These are phyloP conservation scores for Iselma pallidipennis DNA, from an alignment of 2,888 invertebrate genomes.

Conservation along the genomic window DNA sequence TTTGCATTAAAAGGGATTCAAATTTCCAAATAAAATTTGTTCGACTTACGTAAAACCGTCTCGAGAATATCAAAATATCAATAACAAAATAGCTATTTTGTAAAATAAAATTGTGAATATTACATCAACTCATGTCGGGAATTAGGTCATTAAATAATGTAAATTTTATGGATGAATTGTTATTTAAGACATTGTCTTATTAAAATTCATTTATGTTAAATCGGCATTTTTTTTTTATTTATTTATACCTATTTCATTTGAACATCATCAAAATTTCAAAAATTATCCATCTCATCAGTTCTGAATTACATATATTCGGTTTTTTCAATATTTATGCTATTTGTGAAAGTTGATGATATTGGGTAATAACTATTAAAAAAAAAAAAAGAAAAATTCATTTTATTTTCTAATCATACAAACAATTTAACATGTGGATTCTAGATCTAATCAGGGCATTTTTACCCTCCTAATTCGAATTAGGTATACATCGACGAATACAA, in stretches of 20 bases:
- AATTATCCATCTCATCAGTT: not conserved
- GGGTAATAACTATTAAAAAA: not conserved
- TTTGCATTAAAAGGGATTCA: not conserved
- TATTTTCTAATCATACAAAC: not conserved
- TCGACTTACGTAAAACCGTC: not conserved
- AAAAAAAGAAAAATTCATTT: not conserved
- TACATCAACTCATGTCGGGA: not conserved
- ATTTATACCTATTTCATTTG: not conserved
- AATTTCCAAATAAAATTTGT: not conserved
- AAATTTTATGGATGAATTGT: conserved; percentile 3
- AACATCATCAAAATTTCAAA: not conserved
- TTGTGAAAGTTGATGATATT: not conserved
- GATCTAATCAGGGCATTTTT: not conserved
- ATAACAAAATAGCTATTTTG: too few species aligned
- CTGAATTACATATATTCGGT: not conserved
- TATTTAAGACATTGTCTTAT: not conserved
- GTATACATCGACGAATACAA: not conserved
- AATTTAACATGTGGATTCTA: not conserved
- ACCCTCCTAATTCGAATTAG: not conserved
- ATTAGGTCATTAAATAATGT: conserved; percentile 4
- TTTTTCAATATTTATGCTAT: not conserved
- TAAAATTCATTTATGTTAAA: not conserved
- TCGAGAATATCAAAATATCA: too few species aligned
- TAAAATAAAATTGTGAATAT: not conserved
- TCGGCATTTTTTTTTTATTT: not conserved